Percentiles rank a stretch among this genome's conserved stretches.
Conservation (phyloP, 2,113 vertebrate species). For the Balaeniceps rex region DNA sequence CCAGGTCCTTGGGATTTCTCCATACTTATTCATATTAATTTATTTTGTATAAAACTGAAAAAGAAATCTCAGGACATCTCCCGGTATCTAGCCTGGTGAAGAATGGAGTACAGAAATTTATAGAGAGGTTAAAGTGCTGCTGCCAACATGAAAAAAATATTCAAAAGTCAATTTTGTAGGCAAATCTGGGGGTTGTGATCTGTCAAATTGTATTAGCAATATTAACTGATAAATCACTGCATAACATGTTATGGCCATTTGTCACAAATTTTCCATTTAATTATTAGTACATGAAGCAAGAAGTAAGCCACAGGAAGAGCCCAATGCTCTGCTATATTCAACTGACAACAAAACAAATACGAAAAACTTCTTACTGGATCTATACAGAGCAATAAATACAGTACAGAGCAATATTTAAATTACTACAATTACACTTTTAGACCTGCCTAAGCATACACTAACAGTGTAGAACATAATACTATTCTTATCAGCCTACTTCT, state of each 20-base stretch:
- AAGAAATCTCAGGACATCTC: neutral
- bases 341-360: neutral
- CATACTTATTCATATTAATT: neutral
- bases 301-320: neutral
- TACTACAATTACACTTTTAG: neutral
- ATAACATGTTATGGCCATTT: neutral
- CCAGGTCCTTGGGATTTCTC: neutral
- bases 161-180: neutral
- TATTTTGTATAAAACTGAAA: neutral
- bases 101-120: neutral
- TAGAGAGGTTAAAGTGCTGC: neutral
- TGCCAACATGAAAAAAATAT: neutral
- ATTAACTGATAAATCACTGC: neutral
- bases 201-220: neutral
- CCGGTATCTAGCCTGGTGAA: neutral
- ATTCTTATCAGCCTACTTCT: neutral
- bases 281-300: neutral
- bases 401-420: neutral
- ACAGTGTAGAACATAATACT: neutral
- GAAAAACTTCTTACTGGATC: neutral
- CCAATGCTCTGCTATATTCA: neutral
- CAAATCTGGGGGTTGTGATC: neutral
- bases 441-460: neutral
- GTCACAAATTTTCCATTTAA: neutral
- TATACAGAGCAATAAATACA: neutral